Conservation (phyloP, 1,140 invertebrate species). For the Drosophila serrata region DNA sequence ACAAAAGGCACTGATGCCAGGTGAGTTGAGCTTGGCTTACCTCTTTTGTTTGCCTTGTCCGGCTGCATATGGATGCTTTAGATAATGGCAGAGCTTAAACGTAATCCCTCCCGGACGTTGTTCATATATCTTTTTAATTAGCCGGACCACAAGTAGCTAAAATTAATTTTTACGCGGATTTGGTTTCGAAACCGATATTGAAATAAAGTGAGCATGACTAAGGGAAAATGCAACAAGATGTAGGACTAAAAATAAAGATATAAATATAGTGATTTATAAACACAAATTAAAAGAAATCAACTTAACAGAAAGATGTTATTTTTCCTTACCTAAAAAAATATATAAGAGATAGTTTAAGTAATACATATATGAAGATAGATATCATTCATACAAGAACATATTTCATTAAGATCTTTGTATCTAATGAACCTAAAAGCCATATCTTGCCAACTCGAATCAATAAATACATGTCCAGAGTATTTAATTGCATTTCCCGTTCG, state of each 20-base stretch:
- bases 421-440: background rate
- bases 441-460: background rate
- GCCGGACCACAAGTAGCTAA: constrained; percentile 12
- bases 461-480: constrained; percentile 1
- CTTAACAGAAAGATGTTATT: too few relatives aligned
- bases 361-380: background rate
- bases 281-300: background rate
- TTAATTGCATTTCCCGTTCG: constrained; percentile 17
- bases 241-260: background rate
- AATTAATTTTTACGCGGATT: background rate
- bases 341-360: background rate
- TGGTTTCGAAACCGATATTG: constrained; percentile 3
- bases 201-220: background rate
- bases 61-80: constrained; percentile 36
- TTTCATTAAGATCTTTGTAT: background rate
- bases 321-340: too few relatives aligned
- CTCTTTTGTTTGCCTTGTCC: constrained; percentile 26
- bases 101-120: constrained; percentile 23
- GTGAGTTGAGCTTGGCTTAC: constrained; percentile 27
- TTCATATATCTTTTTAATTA: constrained; percentile 38
- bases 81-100: constrained; percentile 30
- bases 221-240: background rate
- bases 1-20: constrained; percentile 37
- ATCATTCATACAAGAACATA: background rate
- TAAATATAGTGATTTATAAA: background rate